A percentile compares a stretch with the other conserved stretches of the same genome.
phyloP scores from a whole-genome alignment of 2,113 vertebrate species.

The Oplegnathus fasciatus region DNA sequence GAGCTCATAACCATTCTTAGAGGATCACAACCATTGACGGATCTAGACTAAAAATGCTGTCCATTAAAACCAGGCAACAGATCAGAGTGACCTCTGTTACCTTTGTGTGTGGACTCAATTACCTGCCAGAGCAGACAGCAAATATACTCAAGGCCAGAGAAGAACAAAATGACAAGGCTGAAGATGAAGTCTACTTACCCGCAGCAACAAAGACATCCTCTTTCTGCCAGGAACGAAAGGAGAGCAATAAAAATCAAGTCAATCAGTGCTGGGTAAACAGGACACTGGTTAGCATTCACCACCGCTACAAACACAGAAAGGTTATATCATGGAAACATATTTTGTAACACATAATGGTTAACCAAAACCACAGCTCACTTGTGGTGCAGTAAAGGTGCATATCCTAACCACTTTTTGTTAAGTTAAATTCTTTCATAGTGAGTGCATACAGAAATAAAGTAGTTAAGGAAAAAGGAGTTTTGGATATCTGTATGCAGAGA shows the following conservation, averaged over 20 bases:
- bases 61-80: slow-evolving; percentile 1
- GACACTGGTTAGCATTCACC: slow-evolving; percentile 34
- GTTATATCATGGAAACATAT: slow-evolving; percentile 49
- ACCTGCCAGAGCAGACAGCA: slow-evolving; percentile 13
- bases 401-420: neutral
- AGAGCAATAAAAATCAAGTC: slow-evolving; percentile 78
- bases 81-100: neutral
- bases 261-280: slow-evolving; percentile 56
- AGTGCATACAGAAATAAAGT: neutral
- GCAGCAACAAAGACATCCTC: slow-evolving; percentile 75
- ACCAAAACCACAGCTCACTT: slow-evolving; percentile 47
- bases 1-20: neutral
- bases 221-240: slow-evolving; percentile 82
- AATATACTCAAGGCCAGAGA: slow-evolving; percentile 25
- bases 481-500: neutral
- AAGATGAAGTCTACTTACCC: slow-evolving; percentile 81
- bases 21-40: neutral
- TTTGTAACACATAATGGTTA: slow-evolving; percentile 12
- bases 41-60: neutral
- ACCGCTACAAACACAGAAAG: slow-evolving; percentile 57
- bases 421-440: neutral
- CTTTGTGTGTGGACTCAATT: slow-evolving; percentile 16
- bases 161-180: slow-evolving; percentile 30
- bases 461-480: too few relatives aligned
- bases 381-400: slow-evolving; percentile 24